Base-by-base conservation (phyloP, 2,113 vertebrate genomes). In the Ptilorrhoa leucosticta region DNA sequence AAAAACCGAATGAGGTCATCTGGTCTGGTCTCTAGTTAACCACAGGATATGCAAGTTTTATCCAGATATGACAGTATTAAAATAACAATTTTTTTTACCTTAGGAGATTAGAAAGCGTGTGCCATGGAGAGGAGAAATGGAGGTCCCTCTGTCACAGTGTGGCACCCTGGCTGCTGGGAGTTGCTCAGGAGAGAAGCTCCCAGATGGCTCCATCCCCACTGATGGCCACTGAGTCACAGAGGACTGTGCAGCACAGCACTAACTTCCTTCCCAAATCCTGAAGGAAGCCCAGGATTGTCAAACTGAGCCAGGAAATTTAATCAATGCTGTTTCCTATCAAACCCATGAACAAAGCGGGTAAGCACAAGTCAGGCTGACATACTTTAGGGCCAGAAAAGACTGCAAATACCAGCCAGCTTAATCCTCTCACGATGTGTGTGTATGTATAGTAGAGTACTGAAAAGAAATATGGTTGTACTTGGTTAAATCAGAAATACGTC, bases 201-300 rank as follows among this genome's bases (percentile, higher is more conserved):
- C 0, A 0, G 3, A 63, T 37, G 33, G 50, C 13, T 50, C 31
- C 53, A 66, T 17, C 69, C 58, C 21, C 30, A 17, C 0, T 33
- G 37, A 23, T 40, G 80, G 58, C 12, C 60, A 77, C 45, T 1
- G 4, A 16, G 15, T 23, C 2, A 3, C 48, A 68, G 24, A 23
- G 0, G 0, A 30, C 33, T 15, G 21, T 1, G 2, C 58, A 58
- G 48, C 0, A 0, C 3, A 6, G 51, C 13, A 8, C 18, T 28
- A 0, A 0, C 69, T 81, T 57, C 56, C 33, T 68, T 60, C 64
- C 39, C 75, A 84, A 27, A 42, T 66, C 56, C 61, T 68, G 56
- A 58, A 71, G 35, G 35, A 87, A 82, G 51, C 18, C 40, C 42
- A 66, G 51, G 12, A 71, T 47, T 56, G 26, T 17, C 3, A 7